Percentiles rank a stretch among this genome's conserved stretches.
Evolutionary conservation across 2,113 vertebrate species (phyloP).

Genomic region (Pongo abelii): DNA sequence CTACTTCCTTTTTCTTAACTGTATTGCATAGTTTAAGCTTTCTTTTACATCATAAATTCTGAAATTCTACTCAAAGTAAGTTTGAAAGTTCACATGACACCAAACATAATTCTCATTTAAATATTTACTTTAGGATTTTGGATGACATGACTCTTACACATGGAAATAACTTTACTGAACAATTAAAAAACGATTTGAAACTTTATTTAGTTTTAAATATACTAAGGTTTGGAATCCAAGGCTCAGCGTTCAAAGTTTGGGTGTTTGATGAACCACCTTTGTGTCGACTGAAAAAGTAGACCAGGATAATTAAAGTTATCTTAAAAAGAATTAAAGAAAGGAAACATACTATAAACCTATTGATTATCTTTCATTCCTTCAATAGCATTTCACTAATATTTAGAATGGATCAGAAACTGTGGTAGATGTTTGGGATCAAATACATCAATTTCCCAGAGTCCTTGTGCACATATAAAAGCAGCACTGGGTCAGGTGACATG

Average conservation of each 20-base stretch:
- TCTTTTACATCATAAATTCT: background rate
- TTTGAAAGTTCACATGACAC: slow-evolving; percentile 7
- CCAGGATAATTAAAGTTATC: background rate
- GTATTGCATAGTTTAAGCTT: background rate
- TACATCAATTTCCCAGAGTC: background rate
- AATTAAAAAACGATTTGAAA: background rate
- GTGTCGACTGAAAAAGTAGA: background rate
- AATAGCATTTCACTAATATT: background rate
- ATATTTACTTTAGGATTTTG: slow-evolving; percentile 36
- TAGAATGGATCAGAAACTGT: background rate
- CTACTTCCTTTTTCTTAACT: background rate
- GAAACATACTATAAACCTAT: background rate
- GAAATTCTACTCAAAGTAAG: slow-evolving; percentile 12
- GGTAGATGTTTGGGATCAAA: background rate
- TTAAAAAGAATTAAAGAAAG: background rate
- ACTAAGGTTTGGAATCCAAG: background rate
- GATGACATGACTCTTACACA: background rate
- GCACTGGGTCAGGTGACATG: too few species aligned
- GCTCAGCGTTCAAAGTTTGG: background rate
- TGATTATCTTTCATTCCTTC: background rate
- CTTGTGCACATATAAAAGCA: background rate
- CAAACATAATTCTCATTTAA: slow-evolving; percentile 3
- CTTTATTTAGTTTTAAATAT: background rate
- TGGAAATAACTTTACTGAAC: background rate
- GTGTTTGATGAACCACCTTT: background rate